Evolutionary conservation across 2,888 invertebrate species (phyloP).

Genomic region (Micropterix aruncella): DNA sequence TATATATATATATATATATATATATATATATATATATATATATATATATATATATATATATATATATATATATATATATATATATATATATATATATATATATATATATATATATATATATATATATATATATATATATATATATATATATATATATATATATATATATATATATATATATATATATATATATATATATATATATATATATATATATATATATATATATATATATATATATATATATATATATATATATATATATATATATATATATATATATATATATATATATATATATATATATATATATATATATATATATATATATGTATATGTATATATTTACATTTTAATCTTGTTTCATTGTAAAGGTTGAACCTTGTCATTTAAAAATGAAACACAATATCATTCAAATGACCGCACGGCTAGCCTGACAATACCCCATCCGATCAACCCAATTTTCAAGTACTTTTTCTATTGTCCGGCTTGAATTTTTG

Average conservation of each 20-base stretch:
- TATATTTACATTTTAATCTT: too few species aligned
- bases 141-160: background rate
- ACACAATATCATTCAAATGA: too few species aligned
- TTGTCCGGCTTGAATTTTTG: too few species aligned
- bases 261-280: background rate
- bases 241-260: background rate
- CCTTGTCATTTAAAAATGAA: too few species aligned
- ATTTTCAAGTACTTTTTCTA: too few species aligned
- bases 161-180: background rate
- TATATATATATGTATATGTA: too few species aligned
- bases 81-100: background rate
- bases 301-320: background rate
- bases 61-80: background rate
- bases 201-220: background rate
- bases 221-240: background rate
- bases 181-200: background rate
- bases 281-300: background rate
- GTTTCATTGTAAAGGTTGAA: too few species aligned
- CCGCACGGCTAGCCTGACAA: too few species aligned
- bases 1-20: background rate
- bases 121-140: background rate
- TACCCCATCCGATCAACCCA: too few species aligned
- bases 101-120: background rate
- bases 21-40: background rate
- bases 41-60: background rate